Evolutionary conservation across 2,113 vertebrate species (phyloP).

Genomic region (Gobio gobio): DNA sequence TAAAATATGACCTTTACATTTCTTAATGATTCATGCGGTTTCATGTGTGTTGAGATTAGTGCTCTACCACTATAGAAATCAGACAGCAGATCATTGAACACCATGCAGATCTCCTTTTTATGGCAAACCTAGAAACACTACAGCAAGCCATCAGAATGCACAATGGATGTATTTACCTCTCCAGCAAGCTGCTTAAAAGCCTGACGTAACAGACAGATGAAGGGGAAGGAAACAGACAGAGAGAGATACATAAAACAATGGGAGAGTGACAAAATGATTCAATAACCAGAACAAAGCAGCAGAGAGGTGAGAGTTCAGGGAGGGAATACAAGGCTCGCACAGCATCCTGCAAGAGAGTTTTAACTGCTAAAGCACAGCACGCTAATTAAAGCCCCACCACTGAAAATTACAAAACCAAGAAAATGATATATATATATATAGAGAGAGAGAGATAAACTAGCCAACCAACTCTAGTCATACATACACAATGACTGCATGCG

Average conservation of each 20-base stretch:
- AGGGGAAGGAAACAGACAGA: constrained; percentile 42
- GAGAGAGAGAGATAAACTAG: no score
- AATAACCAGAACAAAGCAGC: constrained; percentile 41
- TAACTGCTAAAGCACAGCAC: constrained; percentile 1
- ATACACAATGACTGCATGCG: neutral
- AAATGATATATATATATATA: neutral
- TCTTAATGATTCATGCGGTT: neutral
- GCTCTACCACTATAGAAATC: constrained; percentile 19
- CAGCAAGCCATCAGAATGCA: constrained; percentile 48
- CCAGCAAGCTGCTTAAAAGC: constrained; percentile 67
- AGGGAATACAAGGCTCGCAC: constrained; percentile 1
- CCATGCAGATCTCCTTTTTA: neutral
- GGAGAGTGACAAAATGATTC: constrained; percentile 53
- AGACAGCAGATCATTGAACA: constrained; percentile 23
- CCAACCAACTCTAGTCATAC: neutral
- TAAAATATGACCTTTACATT: neutral
- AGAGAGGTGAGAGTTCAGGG: constrained; percentile 35
- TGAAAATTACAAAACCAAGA: neutral
- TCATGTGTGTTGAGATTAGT: constrained; percentile 25
- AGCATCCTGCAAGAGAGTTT: neutral
- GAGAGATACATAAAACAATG: constrained; percentile 55
- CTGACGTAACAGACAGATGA: constrained; percentile 58
- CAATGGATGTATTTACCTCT: constrained; percentile 64
- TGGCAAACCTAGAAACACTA: constrained; percentile 48
- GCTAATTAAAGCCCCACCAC: neutral